Base-by-base conservation (phyloP, 2,113 vertebrate genomes). In the Hemicordylus capensis region DNA sequence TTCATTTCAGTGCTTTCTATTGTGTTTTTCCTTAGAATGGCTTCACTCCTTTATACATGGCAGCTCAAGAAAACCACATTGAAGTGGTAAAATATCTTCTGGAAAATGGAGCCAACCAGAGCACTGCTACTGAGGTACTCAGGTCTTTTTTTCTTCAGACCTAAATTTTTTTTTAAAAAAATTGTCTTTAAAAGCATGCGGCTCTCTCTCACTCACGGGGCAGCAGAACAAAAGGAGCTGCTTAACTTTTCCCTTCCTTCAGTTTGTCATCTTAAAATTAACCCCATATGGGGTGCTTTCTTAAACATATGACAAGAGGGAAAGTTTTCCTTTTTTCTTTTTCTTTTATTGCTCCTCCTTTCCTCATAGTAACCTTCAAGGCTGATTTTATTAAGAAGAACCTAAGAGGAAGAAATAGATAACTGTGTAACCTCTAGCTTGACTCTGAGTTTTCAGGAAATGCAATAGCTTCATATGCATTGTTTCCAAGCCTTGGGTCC, bases 21-120 rank as follows among this genome's bases (percentile, higher is more conserved):
- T 82, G 39, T 85, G 28, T 83, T 83, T 19, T 59, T 64, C n/a
- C 83, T 42, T 81, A 99, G 99, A 99, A 99, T 97, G 99, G 99
- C 86, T 99, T 99, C 92, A 99, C 99, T 85, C 98, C 99, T 20
- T 94, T 99, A 67, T 99, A 99, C 89, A 99, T 99, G 99, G 99
- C 99, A 15, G 97, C 99, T 81, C 99, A 99, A 95, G 99, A 99
- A 95, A 99, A 99, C 92, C 99, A 99, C 92, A 95, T 98, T 46
- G 98, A 99, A 44, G 98, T 99, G 87, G 98, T 99, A 37, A 97
- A 98, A 28, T 99, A 98, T 89, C 96, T 99, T 64, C 95, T 99
- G 89, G 98, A 99, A 93, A 99, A 98, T 37, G 99, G 99, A 91
- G 98, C 98, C 90, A 99, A 99, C 95, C 99, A 99, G 96, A 99